Conservation (phyloP, 2,797 vertebrate species). For the Crenuchus spilurus region DNA sequence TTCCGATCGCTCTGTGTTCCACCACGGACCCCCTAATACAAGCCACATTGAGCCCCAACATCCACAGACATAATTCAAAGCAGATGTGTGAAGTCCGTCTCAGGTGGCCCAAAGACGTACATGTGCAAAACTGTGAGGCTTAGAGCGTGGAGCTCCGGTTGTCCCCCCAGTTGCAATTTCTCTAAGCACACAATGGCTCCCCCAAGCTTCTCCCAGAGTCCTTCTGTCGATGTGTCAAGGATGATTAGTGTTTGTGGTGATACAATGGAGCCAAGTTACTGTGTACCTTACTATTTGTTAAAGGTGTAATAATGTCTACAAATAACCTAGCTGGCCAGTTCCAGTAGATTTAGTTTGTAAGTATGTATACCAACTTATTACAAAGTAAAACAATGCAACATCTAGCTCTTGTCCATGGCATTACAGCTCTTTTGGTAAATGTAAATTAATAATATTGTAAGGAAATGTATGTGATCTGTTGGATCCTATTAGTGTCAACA, state of each 20-base stretch:
- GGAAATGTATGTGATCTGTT: too few species aligned
- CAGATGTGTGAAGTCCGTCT: conserved; percentile 64
- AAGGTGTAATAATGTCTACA: too few species aligned
- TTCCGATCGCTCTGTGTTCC: conserved; percentile 60
- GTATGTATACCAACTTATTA: too few species aligned
- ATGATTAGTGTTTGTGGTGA: conserved; percentile 18
- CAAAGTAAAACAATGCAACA: too few species aligned
- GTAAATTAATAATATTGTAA: too few species aligned
- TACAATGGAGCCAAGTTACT: background rate
- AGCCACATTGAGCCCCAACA: conserved; percentile 71
- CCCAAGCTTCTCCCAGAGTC: background rate
- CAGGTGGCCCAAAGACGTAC: conserved; percentile 65
- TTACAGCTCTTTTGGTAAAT: too few species aligned
- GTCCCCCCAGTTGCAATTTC: conserved; percentile 5
- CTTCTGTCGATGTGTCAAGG: conserved; percentile 23
- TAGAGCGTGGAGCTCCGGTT: background rate
- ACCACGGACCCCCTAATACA: conserved; percentile 66
- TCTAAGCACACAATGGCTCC: conserved; percentile 2
- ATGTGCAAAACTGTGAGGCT: conserved; percentile 52
- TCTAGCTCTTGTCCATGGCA: too few species aligned
- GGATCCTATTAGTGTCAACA: too few species aligned
- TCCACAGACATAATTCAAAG: conserved; percentile 62
- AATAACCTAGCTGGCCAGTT: too few species aligned
- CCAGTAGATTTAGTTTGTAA: too few species aligned
- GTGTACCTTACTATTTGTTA: too few species aligned